phyloP scores from a whole-genome alignment of 2,113 vertebrate genomes.

The Paramormyrops kingsleyae region DNA sequence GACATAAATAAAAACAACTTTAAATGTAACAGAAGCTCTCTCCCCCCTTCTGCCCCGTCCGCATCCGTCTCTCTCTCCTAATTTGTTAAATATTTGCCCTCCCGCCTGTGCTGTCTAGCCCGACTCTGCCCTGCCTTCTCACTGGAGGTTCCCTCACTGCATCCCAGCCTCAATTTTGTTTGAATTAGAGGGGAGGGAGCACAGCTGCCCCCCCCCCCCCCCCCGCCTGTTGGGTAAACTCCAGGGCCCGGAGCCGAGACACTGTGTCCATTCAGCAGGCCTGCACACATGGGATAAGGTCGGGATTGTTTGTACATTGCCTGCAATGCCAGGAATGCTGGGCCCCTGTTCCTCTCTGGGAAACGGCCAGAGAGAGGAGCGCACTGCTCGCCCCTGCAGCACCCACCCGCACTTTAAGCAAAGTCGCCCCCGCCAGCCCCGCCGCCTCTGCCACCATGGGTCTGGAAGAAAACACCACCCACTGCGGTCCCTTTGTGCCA shows the following conservation, averaged over 20 bases:
- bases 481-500: not conserved
- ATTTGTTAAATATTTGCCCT: constrained; percentile 31
- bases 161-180: constrained; percentile 43
- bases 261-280: constrained; percentile 63
- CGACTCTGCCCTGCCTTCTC: constrained; percentile 21
- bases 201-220: constrained; percentile 23
- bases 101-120: constrained; percentile 18
- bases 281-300: constrained; percentile 61
- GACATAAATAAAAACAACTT: constrained; percentile 4
- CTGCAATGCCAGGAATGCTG: constrained; percentile 68
- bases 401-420: constrained; percentile 28
- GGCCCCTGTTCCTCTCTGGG: constrained; percentile 43
- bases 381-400: constrained; percentile 1
- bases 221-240: constrained; percentile 52
- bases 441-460: not conserved
- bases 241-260: constrained; percentile 42
- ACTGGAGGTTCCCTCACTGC: constrained; percentile 15
- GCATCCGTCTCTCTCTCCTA: constrained; percentile 4
- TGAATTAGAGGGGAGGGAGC: constrained; percentile 43
- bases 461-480: not conserved
- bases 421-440: not conserved
- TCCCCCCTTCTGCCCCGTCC: not conserved
- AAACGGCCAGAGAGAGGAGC: constrained; percentile 20
- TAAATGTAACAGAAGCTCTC: not conserved
- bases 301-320: constrained; percentile 68